A percentile compares a stretch with the other conserved stretches of the same genome.
phyloP scores from a whole-genome alignment of 2,797 vertebrate genomes.

The Esox lucius region DNA sequence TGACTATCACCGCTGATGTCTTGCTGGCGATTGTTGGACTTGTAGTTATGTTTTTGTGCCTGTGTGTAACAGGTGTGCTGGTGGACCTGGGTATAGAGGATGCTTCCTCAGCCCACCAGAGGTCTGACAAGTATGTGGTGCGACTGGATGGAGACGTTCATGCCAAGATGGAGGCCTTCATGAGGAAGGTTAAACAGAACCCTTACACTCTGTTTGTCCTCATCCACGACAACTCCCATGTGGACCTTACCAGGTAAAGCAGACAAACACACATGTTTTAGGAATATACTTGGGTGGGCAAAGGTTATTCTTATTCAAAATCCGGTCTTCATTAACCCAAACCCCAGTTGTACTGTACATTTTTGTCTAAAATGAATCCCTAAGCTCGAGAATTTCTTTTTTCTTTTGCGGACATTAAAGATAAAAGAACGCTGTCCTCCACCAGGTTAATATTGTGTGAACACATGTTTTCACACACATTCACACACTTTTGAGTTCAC shows the following conservation, averaged over 20 bases:
- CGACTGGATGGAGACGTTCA: slow-evolving; percentile 91
- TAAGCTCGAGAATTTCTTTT: too few species aligned
- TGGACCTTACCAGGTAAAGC: slow-evolving; percentile 91
- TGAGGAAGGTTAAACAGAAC: slow-evolving; percentile 94
- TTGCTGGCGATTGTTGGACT: not conserved
- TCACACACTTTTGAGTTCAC: too few species aligned
- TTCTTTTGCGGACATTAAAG: too few species aligned
- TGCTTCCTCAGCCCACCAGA: slow-evolving; percentile 77
- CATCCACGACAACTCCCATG: slow-evolving; percentile 94
- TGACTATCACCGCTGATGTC: not conserved
- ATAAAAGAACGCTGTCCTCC: too few species aligned
- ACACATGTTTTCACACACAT: too few species aligned
- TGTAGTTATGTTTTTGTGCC: not conserved
- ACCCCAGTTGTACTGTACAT: too few species aligned
- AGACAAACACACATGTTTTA: not conserved
- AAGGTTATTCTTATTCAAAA: too few species aligned
- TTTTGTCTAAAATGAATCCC: too few species aligned
- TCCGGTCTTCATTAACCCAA: too few species aligned
- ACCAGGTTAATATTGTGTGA: too few species aligned
- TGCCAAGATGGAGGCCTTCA: slow-evolving; percentile 91
- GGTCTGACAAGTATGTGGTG: slow-evolving; percentile 92
- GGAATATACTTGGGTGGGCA: too few species aligned
- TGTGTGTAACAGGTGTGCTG: slow-evolving; percentile 83
- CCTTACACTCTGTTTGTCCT: slow-evolving; percentile 96
- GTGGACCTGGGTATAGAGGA: slow-evolving; percentile 95